Percentiles rank a stretch among this genome's conserved stretches.
Evolutionary conservation across 1,140 invertebrate species (phyloP).

Genomic region (Apis florea): DNA sequence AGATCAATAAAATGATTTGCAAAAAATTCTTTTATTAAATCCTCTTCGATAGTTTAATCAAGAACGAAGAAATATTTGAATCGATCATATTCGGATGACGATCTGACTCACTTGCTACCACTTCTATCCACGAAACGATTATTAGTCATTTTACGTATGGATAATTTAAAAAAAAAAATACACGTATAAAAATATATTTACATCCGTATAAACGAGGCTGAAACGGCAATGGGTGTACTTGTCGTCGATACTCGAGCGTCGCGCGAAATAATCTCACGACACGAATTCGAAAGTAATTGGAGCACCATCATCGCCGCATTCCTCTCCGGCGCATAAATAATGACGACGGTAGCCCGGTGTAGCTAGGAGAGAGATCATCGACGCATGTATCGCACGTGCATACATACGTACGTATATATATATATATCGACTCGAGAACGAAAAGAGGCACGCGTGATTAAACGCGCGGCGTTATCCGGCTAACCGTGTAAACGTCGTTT

Average conservation of each 20-base stretch:
- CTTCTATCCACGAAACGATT: too few species aligned
- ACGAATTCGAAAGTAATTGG: constrained; percentile 16
- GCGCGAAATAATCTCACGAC: background rate
- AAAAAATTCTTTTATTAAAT: background rate
- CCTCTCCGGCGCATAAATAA: background rate
- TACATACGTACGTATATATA: background rate
- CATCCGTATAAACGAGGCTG: too few species aligned
- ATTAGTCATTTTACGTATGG: too few species aligned
- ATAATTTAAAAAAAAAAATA: too few species aligned
- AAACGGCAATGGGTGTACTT: too few species aligned
- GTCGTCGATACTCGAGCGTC: background rate
- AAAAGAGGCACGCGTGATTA: constrained; percentile 52
- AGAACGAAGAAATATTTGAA: background rate
- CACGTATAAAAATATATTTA: too few species aligned
- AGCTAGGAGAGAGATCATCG: background rate
- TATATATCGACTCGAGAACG: constrained; percentile 12
- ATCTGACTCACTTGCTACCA: too few species aligned
- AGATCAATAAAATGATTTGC: background rate
- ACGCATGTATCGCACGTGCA: background rate
- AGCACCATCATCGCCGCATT: constrained; percentile 1
- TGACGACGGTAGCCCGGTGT: background rate
- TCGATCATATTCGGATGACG: too few species aligned
- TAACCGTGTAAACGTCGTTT: constrained; percentile 56
- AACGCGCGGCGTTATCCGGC: constrained; percentile 54
- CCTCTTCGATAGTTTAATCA: too few species aligned